A percentile compares a stretch with the other conserved stretches of the same genome.
These are phyloP conservation scores for Austrofundulus limnaeus DNA, from an alignment of 2,113 vertebrate genomes.

Conservation along the genomic window DNA sequence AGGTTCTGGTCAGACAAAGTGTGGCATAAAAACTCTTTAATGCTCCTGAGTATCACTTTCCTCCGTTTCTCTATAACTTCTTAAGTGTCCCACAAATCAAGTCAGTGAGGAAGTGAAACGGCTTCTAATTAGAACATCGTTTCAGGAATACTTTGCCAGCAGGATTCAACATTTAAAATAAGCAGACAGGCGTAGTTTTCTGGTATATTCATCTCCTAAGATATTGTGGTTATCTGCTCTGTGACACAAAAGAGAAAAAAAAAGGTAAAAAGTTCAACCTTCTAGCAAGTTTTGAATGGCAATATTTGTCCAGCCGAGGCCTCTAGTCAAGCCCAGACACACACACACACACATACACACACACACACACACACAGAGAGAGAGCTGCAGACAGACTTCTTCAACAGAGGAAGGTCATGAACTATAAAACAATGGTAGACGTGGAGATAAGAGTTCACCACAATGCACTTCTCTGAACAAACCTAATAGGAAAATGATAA, in stretches of 20 bases:
- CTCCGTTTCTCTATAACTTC: constrained; percentile 35
- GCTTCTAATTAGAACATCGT: constrained; percentile 61
- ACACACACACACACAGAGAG: too few relatives aligned
- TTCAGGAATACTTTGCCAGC: constrained; percentile 42
- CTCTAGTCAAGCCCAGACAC: constrained; percentile 35
- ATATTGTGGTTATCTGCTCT: constrained; percentile 34
- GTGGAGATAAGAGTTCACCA: constrained; percentile 58
- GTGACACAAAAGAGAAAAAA: constrained; percentile 45
- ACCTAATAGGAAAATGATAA: constrained; percentile 63
- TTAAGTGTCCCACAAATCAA: constrained; percentile 66
- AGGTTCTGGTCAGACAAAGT: constrained; percentile 55
- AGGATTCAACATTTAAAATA: constrained; percentile 48
- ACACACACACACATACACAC: too few relatives aligned
- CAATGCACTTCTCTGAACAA: constrained; percentile 25
- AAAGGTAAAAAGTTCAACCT: constrained; percentile 65
- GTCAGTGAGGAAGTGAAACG: constrained; percentile 45
- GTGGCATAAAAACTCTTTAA: constrained; percentile 65
- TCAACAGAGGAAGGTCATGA: constrained; percentile 62
- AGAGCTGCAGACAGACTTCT: constrained; percentile 45
- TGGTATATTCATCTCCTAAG: constrained; percentile 11
- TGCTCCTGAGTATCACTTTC: constrained; percentile 48
- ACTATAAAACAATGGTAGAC: constrained; percentile 42
- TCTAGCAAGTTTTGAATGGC: constrained; percentile 34
- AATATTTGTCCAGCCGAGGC: constrained; percentile 64
- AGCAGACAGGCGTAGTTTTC: background rate